These are phyloP conservation scores for Sisor rabdophorus DNA, from an alignment of 2,113 vertebrate species.

Conservation along the genomic window DNA sequence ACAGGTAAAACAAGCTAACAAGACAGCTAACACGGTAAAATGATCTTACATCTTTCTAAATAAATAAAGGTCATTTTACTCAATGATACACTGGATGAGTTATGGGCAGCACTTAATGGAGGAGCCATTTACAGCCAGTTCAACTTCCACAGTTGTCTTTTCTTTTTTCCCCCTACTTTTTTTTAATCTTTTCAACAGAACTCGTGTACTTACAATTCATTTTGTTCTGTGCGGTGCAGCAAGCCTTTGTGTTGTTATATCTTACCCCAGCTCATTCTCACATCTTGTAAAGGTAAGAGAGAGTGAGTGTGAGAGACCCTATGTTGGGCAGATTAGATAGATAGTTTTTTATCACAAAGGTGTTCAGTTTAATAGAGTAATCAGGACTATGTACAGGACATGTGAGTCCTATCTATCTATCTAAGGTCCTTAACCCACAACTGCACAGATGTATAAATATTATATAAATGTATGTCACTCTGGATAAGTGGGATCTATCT, in stretches of 20 bases:
- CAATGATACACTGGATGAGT: conserved; percentile 31
- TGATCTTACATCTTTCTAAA: conserved; percentile 35
- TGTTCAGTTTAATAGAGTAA: too few species aligned
- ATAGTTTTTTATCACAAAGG: too few species aligned
- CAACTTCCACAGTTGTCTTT: conserved; percentile 34
- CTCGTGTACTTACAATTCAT: conserved; percentile 42
- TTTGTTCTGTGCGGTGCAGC: conserved; percentile 53
- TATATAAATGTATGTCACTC: too few species aligned
- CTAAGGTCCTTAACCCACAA: too few species aligned
- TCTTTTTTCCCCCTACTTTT: neutral
- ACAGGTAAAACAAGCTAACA: too few species aligned
- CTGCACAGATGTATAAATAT: too few species aligned
- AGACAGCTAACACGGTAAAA: conserved; percentile 25
- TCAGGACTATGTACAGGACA: too few species aligned
- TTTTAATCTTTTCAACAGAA: conserved; percentile 14
- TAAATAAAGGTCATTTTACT: conserved; percentile 33
- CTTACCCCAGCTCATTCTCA: conserved; percentile 68
- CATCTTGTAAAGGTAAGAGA: conserved; percentile 67
- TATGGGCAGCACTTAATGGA: conserved; percentile 29
- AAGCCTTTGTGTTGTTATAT: conserved; percentile 63
- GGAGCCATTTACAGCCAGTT: conserved; percentile 32
- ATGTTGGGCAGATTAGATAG: conserved; percentile 35
- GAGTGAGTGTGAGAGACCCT: neutral
- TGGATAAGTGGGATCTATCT: too few species aligned
- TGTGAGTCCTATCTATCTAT: too few species aligned